Evolutionary conservation across 2,113 vertebrate genomes (phyloP), one percentile per base, ranked within the genome.

Genomic region (Asarcornis scutulata): DNA sequence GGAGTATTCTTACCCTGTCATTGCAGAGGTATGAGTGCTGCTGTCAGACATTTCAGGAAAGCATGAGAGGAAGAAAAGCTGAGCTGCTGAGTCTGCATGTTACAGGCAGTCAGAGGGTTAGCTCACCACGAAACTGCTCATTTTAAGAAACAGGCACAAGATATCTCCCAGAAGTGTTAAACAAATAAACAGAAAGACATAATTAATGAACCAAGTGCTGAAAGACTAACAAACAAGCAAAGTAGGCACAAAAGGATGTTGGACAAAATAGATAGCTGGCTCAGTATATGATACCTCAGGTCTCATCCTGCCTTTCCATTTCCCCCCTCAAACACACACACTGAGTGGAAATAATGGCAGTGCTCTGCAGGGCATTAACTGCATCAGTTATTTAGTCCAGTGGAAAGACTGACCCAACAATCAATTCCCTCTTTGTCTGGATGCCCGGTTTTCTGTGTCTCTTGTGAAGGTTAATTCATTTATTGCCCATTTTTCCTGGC

Each of bases 11-110:
- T 90, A 69, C 13, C 27, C 42, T 55, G 72, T 58, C 46, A 48
- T 44, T 68, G 32, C 68, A 90, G 46, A 56, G 56, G 58, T 86
- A 22, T 46, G 34, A 90, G 55, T 26, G 76, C 27, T 80, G 52
- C 76, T 83, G 29, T 21, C 55, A 94, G 88, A 74, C 5, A 17
- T 91, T 93, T 81, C 63, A 88, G 68, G 27, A 83, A 88, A 88
- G 42, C 40, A 79, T 66, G 32, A 75, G 80, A 63, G 91, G 46
- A 84, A 72, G 69, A 93, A 82, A 92, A 92, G 50, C 62, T 85
- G 69, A 84, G 69, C 77, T 94, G 84, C 88, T 96, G 91, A 90
- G 64, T 90, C 68, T 60, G 86, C 86, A 92, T 4, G 2, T 89
- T 77, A 56, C 4, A 2, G 1, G 5, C 20, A 81, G 44, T 48